Percentiles rank a stretch among this genome's conserved stretches.
phyloP scores from a whole-genome alignment of 2,113 vertebrate genomes.

The Scophthalmus maximus region DNA sequence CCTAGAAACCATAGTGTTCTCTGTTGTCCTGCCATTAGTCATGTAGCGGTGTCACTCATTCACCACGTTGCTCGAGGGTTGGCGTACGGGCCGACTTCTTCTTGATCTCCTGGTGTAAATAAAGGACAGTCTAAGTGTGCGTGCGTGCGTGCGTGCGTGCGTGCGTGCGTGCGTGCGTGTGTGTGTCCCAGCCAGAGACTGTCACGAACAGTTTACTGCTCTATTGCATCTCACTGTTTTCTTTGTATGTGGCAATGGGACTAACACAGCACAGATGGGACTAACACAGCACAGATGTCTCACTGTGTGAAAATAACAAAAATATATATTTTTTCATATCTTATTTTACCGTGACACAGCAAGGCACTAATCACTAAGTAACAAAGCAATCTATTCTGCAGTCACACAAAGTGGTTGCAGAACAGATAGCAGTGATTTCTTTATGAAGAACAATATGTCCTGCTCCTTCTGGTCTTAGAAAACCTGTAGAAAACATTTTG shows the following conservation, averaged over 20 bases:
- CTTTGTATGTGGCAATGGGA: neutral
- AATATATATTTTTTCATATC: no score
- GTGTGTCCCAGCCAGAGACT: neutral
- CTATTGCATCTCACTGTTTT: neutral
- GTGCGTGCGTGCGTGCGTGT: conserved; percentile 2
- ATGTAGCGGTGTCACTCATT: conserved; percentile 14
- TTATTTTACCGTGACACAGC: neutral
- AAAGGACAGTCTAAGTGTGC: neutral
- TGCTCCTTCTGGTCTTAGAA: no score
- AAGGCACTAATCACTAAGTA: neutral
- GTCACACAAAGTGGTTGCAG: no score
- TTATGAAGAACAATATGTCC: no score
- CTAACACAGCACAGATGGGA: neutral
- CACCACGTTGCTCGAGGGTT: neutral
- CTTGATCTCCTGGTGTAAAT: conserved; percentile 20
- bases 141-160: conserved; percentile 19
- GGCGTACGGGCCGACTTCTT: neutral
- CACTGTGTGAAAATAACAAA: no score
- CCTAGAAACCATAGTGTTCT: neutral
- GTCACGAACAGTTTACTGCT: neutral
- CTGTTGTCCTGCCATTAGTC: neutral
- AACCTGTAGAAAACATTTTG: neutral
- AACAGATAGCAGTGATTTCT: no score
- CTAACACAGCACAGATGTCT: neutral
- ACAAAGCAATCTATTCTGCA: neutral